phyloP scores from a whole-genome alignment of 2,888 invertebrate genomes.

The Drosophila prolongata region DNA sequence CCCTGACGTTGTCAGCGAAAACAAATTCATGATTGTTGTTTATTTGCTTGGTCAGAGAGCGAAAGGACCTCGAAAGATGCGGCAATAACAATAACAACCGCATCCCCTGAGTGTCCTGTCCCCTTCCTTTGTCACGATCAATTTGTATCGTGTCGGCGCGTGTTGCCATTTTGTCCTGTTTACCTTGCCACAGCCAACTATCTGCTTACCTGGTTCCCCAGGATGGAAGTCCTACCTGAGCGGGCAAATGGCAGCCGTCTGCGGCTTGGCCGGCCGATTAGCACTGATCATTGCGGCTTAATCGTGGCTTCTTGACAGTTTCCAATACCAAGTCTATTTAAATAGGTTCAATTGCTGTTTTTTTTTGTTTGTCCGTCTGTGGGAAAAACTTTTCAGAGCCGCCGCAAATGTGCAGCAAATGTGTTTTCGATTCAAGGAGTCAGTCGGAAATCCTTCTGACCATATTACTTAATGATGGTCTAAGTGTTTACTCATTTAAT shows the following conservation, averaged over 20 bases:
- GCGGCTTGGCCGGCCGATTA: slow-evolving; percentile 51
- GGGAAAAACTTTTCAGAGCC: slow-evolving; percentile 62
- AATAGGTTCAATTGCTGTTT: slow-evolving; percentile 70
- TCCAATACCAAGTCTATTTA: slow-evolving; percentile 65
- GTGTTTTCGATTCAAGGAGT: slow-evolving; percentile 25
- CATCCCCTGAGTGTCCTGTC: slow-evolving; percentile 27
- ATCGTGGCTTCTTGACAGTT: slow-evolving; percentile 75
- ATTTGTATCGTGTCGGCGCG: slow-evolving; percentile 75
- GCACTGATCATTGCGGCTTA: slow-evolving; percentile 63
- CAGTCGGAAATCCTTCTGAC: slow-evolving; percentile 28
- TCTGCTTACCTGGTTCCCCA: slow-evolving; percentile 51
- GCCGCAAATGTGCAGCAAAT: slow-evolving; percentile 63
- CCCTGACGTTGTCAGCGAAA: slow-evolving; percentile 52
- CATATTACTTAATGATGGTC: slow-evolving; percentile 32
- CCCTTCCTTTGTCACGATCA: slow-evolving; percentile 52
- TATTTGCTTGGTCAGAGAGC: slow-evolving; percentile 51
- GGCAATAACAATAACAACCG: slow-evolving; percentile 32
- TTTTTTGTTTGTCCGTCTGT: slow-evolving; percentile 49
- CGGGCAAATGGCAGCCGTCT: slow-evolving; percentile 41
- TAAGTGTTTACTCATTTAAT: slow-evolving; percentile 51
- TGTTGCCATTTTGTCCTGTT: slow-evolving; percentile 68
- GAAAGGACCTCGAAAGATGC: slow-evolving; percentile 35
- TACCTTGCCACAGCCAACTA: slow-evolving; percentile 51
- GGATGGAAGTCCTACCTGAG: slow-evolving; percentile 24
- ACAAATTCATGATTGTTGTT: slow-evolving; percentile 66